Evolutionary conservation across 1,140 invertebrate genomes (phyloP), one percentile per base, ranked within the genome.

Genomic region (Stegodyphus mimosarum): DNA sequence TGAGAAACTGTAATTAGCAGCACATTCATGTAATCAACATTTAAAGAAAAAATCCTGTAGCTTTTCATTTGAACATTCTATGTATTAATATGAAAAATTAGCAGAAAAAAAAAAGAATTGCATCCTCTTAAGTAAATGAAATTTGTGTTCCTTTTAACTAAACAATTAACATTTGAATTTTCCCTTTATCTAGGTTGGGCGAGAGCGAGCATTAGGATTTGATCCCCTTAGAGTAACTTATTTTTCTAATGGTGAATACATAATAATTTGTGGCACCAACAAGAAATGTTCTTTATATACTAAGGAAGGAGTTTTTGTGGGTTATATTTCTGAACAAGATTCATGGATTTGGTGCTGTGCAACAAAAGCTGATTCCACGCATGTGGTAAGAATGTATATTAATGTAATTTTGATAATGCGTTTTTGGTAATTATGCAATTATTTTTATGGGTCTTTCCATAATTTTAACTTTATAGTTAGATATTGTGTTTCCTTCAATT

Each of bases 341-440:
- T 94, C 95, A 0, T 98, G 97, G 96, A 93, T 97, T 18, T 98
- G 96, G 96, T 93, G 94, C 86, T 94, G 94, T 89, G 94, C 94
- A 6, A 91, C 95, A 64, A 94, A 94, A 91, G 95, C 95, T 1
- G 93, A 93, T 88, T 93, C 94, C 7, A 94, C 93, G 87, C 94
- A 93, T 89, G 92, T 96, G 89, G 95, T 95, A 91, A 92, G 92
- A 90, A 11, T 50, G 60, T 63, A 18, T 9, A 49, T 60, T 17
- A 18, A 33, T 33, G 33, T 33, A 33, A n/a, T n/a, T n/a, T n/a
- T n/a, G n/a, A n/a, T n/a, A n/a, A n/a, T n/a, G n/a, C n/a, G n/a
- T n/a, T n/a, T n/a, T n/a, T n/a, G n/a, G n/a, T n/a, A n/a, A n/a
- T n/a, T n/a, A n/a, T n/a, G n/a, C n/a, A n/a, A n/a, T n/a, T n/a